These are phyloP conservation scores for Cremastinae sp. DNA, from an alignment of 2,888 invertebrate species.

Conservation along the genomic window DNA sequence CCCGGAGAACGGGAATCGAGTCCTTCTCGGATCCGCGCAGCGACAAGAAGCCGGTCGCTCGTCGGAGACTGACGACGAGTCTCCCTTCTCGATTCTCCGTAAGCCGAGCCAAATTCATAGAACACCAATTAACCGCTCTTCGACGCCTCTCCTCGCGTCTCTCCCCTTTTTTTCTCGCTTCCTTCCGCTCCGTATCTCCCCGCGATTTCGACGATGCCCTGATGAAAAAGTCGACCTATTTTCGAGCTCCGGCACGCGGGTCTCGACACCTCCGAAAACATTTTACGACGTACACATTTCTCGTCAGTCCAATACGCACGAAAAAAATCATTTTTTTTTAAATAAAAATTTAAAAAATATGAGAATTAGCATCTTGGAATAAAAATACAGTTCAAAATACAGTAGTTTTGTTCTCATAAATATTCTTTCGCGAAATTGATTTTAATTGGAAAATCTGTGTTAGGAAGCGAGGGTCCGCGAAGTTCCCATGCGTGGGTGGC, in stretches of 20 bases:
- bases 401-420: too few relatives aligned
- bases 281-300: constrained; percentile 42
- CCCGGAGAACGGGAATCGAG: constrained; percentile 27
- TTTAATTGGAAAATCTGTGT: too few relatives aligned
- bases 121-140: constrained; percentile 78
- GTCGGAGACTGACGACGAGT: constrained; percentile 47
- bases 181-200: constrained; percentile 63
- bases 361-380: too few relatives aligned
- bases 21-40: constrained; percentile 60
- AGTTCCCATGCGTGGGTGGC: constrained; percentile 68
- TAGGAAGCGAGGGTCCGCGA: too few relatives aligned
- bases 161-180: constrained; percentile 22
- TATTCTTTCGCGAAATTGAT: too few relatives aligned
- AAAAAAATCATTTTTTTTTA: too few relatives aligned
- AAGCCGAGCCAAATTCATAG: constrained; percentile 79
- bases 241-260: constrained; percentile 60
- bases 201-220: constrained; percentile 54
- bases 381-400: too few relatives aligned
- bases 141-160: constrained; percentile 64
- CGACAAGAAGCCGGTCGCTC: constrained; percentile 34
- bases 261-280: constrained; percentile 53
- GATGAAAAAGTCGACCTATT: constrained; percentile 72
- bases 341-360: too few relatives aligned
- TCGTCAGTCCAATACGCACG: constrained; percentile 26
- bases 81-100: constrained; percentile 75